Percentiles rank a stretch among this genome's conserved stretches.
phyloP scores from a whole-genome alignment of 2,797 vertebrate genomes.

The Silurus lanzhouensis region DNA sequence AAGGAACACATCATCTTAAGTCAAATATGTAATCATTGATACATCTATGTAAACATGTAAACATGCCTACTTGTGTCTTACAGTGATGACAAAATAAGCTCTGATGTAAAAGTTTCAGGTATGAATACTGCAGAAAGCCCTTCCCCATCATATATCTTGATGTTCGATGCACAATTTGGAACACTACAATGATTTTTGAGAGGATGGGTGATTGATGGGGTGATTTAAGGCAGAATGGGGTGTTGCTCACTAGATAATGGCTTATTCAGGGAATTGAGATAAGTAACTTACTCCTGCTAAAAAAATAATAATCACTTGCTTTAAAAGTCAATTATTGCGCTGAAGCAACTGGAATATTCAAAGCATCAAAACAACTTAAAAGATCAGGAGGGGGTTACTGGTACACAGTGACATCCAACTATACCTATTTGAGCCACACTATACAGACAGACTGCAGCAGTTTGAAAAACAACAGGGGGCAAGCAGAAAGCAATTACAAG shows the following conservation, averaged over 20 bases:
- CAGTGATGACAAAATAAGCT: background rate
- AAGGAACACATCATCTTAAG: background rate
- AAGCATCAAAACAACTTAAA: no score
- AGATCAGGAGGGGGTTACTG: no score
- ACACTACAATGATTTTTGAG: background rate
- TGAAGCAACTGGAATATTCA: no score
- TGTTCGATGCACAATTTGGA: background rate
- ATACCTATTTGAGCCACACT: background rate
- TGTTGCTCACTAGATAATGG: background rate
- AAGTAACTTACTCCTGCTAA: background rate
- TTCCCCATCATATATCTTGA: no score
- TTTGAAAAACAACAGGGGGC: background rate
- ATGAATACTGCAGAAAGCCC: background rate
- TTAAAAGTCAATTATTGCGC: background rate
- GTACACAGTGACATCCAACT: background rate
- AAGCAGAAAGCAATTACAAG: background rate
- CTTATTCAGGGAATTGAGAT: background rate
- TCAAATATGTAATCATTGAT: background rate
- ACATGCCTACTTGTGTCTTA: background rate
- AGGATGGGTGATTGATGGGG: background rate
- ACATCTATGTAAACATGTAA: background rate
- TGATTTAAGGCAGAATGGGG: background rate
- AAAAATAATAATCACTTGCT: background rate
- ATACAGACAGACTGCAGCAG: no score
- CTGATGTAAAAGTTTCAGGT: background rate